Percentiles rank a stretch among this genome's conserved stretches.
Conservation (phyloP, 2,797 vertebrate species). For the Hypotaenidia philippensis region DNA sequence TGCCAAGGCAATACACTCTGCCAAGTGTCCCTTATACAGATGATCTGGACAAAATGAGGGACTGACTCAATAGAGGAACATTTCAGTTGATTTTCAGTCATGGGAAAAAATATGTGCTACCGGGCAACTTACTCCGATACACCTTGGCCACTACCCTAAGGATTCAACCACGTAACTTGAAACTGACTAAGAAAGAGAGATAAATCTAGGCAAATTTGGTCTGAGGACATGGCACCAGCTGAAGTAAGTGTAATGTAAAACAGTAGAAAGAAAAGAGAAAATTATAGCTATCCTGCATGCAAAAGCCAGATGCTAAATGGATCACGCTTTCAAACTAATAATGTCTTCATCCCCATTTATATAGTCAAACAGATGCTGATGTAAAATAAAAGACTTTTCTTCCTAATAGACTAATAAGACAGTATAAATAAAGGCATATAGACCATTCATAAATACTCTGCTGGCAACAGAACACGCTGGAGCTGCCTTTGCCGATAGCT, state of each 20-base stretch:
- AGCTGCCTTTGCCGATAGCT: conserved; percentile 37
- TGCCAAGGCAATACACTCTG: not conserved
- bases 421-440: conserved; percentile 78
- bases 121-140: not conserved
- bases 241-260: conserved; percentile 39
- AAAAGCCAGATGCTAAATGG: conserved; percentile 60
- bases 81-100: conserved; percentile 27
- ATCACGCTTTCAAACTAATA: conserved; percentile 57
- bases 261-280: conserved; percentile 39
- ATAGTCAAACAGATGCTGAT: conserved; percentile 44
- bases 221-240: conserved; percentile 60
- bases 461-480: conserved; percentile 72
- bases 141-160: not conserved
- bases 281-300: conserved; percentile 53
- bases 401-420: conserved; percentile 65
- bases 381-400: conserved; percentile 67
- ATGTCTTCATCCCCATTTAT: conserved; percentile 2
- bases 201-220: conserved; percentile 4
- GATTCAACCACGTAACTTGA: not conserved
- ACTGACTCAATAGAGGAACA: not conserved
- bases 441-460: conserved; percentile 78
- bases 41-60: not conserved
- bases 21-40: not conserved
- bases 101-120: not conserved
- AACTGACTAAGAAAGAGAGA: conserved; percentile 7